phyloP scores from a whole-genome alignment of 2,888 invertebrate species.

The Strigamia transsilvanica region DNA sequence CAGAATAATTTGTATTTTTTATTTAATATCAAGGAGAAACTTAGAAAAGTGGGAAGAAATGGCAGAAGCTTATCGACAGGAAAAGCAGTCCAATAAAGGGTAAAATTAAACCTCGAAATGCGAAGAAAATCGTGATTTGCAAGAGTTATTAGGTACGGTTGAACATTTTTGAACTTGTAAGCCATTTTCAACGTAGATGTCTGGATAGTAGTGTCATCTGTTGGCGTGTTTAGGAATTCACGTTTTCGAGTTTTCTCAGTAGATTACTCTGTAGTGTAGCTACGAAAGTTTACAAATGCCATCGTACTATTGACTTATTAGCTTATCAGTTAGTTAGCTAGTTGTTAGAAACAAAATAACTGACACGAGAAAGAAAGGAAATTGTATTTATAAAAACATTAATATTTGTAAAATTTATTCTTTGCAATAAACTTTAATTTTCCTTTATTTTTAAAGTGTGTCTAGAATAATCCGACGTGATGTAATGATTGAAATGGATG shows the following conservation, averaged over 20 bases:
- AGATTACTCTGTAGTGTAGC: background rate
- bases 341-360: no score
- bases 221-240: background rate
- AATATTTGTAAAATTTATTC: no score
- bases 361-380: no score
- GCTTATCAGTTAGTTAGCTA: no score
- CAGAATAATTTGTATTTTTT: background rate
- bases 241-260: background rate
- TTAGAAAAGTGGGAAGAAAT: conserved; percentile 21
- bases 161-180: background rate
- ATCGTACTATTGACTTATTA: no score
- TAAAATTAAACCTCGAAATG: background rate
- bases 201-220: background rate
- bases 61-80: background rate
- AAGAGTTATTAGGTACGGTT: background rate
- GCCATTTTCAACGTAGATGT: no score
- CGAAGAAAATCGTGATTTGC: background rate
- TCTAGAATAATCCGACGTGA: background rate
- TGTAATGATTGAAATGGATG: background rate
- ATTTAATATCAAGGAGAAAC: conserved; percentile 7
- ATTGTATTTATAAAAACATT: no score
- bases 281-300: background rate
- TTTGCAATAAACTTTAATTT: background rate
- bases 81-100: background rate
- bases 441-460: background rate